phyloP scores from a whole-genome alignment of 2,888 invertebrate species.

The Tricholauxania praeusta region DNA sequence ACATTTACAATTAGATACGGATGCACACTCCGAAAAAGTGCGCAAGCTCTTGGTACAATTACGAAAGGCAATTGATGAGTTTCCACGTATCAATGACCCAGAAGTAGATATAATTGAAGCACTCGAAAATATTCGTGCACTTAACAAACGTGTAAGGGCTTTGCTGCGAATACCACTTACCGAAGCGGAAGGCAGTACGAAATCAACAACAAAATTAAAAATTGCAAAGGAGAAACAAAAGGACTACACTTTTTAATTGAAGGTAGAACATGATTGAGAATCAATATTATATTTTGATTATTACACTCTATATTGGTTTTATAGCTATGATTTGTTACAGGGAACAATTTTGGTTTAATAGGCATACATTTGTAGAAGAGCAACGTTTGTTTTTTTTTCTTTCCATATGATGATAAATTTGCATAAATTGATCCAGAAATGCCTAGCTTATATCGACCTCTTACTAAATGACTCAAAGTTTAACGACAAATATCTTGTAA shows the following conservation, averaged over 20 bases:
- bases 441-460: too few species aligned
- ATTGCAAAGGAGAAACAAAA: constrained; percentile 44
- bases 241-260: constrained; percentile 55
- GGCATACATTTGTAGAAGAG: too few species aligned
- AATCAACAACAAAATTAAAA: not conserved
- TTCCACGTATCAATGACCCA: constrained; percentile 76
- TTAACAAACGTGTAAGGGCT: constrained; percentile 78
- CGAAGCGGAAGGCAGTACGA: not conserved
- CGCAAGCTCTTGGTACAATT: constrained; percentile 71
- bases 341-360: too few species aligned
- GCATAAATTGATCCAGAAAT: too few species aligned
- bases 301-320: too few species aligned
- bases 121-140: constrained; percentile 75
- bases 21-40: constrained; percentile 71
- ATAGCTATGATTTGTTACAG: too few species aligned
- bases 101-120: constrained; percentile 75
- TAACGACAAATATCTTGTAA: too few species aligned
- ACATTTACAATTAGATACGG: constrained; percentile 69
- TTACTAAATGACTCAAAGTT: too few species aligned
- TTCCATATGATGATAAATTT: too few species aligned
- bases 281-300: too few species aligned
- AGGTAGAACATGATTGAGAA: not conserved
- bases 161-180: constrained; percentile 63
- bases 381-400: too few species aligned
- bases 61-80: constrained; percentile 72